Evolutionary conservation across 2,888 invertebrate species (phyloP).

Genomic region (Dryobotodes eremita): DNA sequence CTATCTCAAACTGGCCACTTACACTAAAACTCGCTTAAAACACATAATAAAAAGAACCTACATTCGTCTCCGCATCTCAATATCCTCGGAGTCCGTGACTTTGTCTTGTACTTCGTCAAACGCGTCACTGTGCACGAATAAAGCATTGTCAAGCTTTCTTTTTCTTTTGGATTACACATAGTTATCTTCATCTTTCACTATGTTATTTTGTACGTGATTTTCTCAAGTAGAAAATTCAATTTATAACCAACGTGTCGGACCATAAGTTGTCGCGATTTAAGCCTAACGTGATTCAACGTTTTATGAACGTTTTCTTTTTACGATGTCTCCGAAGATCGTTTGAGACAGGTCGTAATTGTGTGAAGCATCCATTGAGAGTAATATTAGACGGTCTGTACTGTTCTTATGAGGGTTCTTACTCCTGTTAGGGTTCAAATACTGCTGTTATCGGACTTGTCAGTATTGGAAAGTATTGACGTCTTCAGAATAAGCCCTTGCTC

Average conservation of each 20-base stretch:
- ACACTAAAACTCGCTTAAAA: background rate
- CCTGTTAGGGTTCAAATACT: background rate
- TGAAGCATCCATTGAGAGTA: background rate
- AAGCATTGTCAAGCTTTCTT: conserved; percentile 1
- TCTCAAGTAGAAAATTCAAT: background rate
- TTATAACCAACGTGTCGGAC: conserved; percentile 10
- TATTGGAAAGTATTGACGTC: background rate
- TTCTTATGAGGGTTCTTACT: background rate
- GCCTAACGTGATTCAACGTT: background rate
- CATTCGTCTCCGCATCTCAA: background rate
- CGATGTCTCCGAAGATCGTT: conserved; percentile 11
- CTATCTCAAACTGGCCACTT: background rate
- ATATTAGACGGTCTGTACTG: background rate
- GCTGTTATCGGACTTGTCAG: background rate
- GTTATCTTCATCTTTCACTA: conserved; percentile 16
- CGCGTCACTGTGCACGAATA: conserved; percentile 9
- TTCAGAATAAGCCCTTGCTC: background rate
- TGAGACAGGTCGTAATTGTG: conserved; percentile 2
- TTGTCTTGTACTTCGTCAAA: conserved; percentile 18
- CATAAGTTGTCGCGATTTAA: conserved; percentile 3
- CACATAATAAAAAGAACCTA: conserved; percentile 4
- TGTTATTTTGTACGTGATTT: background rate
- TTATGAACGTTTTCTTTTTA: conserved; percentile 37
- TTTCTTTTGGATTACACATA: background rate
- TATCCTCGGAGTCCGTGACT: background rate